phyloP scores from a whole-genome alignment of 1,140 invertebrate species.

The Brachionus asplanchnoidis region DNA sequence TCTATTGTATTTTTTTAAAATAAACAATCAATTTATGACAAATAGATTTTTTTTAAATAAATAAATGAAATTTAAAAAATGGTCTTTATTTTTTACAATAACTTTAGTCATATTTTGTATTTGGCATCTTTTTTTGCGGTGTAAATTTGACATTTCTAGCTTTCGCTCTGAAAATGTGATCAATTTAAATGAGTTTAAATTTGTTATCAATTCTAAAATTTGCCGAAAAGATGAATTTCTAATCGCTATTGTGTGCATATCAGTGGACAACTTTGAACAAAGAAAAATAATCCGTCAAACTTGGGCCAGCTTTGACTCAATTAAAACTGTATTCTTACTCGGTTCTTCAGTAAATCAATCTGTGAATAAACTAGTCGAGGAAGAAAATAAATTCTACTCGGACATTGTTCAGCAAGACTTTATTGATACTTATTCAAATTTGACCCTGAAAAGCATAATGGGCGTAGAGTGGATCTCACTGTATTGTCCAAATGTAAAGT shows the following conservation, averaged over 20 bases:
- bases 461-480: not conserved
- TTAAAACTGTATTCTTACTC: not conserved
- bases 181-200: not conserved
- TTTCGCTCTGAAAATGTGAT: not conserved
- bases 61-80: too few relatives aligned
- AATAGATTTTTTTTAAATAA: too few relatives aligned
- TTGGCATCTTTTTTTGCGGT: not conserved
- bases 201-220: not conserved
- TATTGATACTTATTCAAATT: not conserved
- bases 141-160: not conserved
- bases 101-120: not conserved
- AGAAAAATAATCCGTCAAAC: not conserved
- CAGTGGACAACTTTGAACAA: not conserved
- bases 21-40: too few relatives aligned
- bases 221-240: not conserved
- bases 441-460: not conserved
- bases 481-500: not conserved
- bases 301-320: not conserved
- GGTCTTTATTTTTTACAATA: too few relatives aligned
- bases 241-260: not conserved
- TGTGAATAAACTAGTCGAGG: not conserved
- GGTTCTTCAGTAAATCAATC: not conserved
- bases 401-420: slow-evolving; percentile 46
- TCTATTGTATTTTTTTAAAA: too few relatives aligned
- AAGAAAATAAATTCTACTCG: slow-evolving; percentile 42